Evolutionary conservation across 2,888 invertebrate species (phyloP), one percentile per base, ranked within the genome.

Genomic region (Limenitis camilla): DNA sequence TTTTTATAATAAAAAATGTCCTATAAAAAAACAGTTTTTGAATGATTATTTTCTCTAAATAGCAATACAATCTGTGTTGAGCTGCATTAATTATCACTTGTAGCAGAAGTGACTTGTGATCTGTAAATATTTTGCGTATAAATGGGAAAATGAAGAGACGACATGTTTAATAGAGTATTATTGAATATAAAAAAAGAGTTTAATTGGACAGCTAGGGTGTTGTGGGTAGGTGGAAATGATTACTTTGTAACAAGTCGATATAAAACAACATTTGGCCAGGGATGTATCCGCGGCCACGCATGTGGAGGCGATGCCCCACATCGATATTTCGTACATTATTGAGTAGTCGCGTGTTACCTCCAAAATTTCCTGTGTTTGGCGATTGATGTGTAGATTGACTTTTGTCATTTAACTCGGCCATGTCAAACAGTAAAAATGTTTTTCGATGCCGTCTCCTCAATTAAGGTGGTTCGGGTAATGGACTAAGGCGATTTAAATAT

Each of bases 371-470:
- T 81, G 83, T 85, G 86, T 86, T 87, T 86, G 86, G 84, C 86
- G 85, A 85, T 85, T 85, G 86, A 82, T 84, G 84, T 84, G 80
- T 86, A 86, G 86, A 87, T 87, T 85, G 86, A 86, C 84, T 86
- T 86, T 86, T 85, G 85, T 86, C 87, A 87, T 87, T 86, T 86
- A 75, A 83, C 70, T 78, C 77, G 79, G 70, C 78, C 81, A 82
- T 79, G 84, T 84, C 85, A 83, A 84, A 85, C 70, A 82, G 75
- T 82, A 74, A 79, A 86, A 85, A 83, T 81, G 83, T 85, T 83
- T 82, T 85, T 81, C 73, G 77, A 76, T 78, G 71, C 74, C 75
- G 76, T 77, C 74, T 76, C 75, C 73, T 77, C 76, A 81, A 86
- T 80, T 83, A 78, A 76, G 68, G 75, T 73, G 75, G 74, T 65